Evolutionary conservation across 2,888 invertebrate species (phyloP), one percentile per base, ranked within the genome.

Genomic region (Spodoptera littoralis): DNA sequence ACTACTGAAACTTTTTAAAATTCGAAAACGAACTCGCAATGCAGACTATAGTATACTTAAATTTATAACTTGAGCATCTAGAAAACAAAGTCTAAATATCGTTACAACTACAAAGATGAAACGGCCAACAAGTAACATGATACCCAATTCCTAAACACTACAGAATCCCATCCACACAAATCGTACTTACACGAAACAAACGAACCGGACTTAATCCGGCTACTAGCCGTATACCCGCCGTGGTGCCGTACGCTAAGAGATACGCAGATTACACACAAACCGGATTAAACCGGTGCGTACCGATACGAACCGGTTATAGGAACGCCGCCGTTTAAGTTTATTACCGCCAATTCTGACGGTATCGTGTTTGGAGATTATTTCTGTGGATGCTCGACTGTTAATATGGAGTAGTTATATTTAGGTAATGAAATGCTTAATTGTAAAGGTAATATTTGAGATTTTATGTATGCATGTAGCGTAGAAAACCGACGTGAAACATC

Each of bases 191-290:
- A 68, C 24, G 46, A 6, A 43, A 60, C 63, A 75, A 80, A 80
- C 73, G 80, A 68, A 60, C 72, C 73, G 80, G 51, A 63, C 61
- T 54, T 80, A 81, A 80, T 80, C 79, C 65, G 22, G 53, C 41
- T 60, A 65, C 55, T 60, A 61, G 65, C 65, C 58, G 52, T 57
- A 49, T 52, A 58, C 59, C 65, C 51, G 60, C 42, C 65, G 64
- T 56, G 65, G 27, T 13, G 46, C 41, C 49, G 49, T 44, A 63
- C 70, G 56, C 70, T 63, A 65, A 81, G 81, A 78, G 70, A 80
- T 80, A 79, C 77, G 69, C 79, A 76, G 81, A 80, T 81, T 78
- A 78, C 76, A 76, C 65, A 47, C 59, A 60, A 68, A 66, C 70
- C 60, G 79, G 79, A 81, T 80, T 80, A 79, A 45, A 46, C 46